Evolutionary conservation across 2,113 vertebrate species (phyloP), one percentile per base, ranked within the genome.

Genomic region (Psilopsiagon aymara): DNA sequence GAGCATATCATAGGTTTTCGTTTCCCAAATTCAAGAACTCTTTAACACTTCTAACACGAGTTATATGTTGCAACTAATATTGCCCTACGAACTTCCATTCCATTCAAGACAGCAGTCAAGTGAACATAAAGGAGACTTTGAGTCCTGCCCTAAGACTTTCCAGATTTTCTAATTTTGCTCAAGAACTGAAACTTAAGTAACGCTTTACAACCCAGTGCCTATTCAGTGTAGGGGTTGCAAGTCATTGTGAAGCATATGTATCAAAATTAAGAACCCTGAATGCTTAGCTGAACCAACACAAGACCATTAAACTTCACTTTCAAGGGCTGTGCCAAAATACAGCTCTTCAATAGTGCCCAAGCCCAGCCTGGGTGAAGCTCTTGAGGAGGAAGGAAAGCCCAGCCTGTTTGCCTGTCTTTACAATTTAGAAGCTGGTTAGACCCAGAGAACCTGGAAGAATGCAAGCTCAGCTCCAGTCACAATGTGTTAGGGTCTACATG

Each of bases 1-100:
- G 7, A 49, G 24, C 17, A 47, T 4, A 8, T 11, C 47, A 44
- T 0, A 0, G 0, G 7, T 4, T 68, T 86, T 43, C 13, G 5
- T 2, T 59, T 64, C 9, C 25, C 47, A 60, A 59, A 76, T 64
- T 83, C 51, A 82, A 70, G 53, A 89, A 49, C 12, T 62, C 33
- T 60, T 49, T 55, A 79, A 31, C 28, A 28, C 35, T 75, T 68
- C 41, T 66, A 47, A 69, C 60, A 67, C 6, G 31, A 90, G 9
- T 55, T 83, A 60, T 29, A 68, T 53, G 31, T 49, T 33, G 33
- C 28, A 75, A 39, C 49, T 29, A 41, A 1, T 23, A 70, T 49
- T 80, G 57, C 41, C 39, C 28, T 46, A 74, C n/a, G 70, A 37
- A 81, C 10, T 47, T 62, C 47, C 2, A 7, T 70, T 88, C 44